Base-by-base conservation (phyloP, 2,113 vertebrate species). In the Myrmophylax atrothorax region DNA sequence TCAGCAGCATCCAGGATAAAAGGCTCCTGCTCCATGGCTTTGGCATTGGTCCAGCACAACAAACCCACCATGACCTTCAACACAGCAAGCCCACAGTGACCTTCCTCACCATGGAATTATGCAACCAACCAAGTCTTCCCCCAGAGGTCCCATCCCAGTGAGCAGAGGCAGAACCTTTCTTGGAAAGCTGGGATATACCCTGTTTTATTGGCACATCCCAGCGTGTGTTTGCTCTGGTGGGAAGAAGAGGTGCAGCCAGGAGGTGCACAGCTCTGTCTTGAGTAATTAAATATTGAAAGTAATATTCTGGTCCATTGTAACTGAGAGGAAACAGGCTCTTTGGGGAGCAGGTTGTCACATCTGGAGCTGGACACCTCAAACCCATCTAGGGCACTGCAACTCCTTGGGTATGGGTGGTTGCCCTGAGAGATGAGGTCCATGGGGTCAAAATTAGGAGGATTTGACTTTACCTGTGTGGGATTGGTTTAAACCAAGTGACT, bases 141-240 rank as follows among this genome's bases (percentile, higher is more conserved):
- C 26, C 13, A 6, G 4, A 62, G 6, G 70, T 12, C 26, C 28
- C 62, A 24, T 5, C 1, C 1, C 52, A 38, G 29, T 26, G 12
- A n/a, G 44, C 6, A 55, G 59, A 69, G 26, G 10, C 40, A 52
- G 56, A 55, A 22, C 19, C 55, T 81, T 35, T 17, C 25, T 13
- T 46, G 78, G 44, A 11, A 46, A 19, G 22, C 4, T 0, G 0
- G 22, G 52, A 77, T 1, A 1, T 56, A 52, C 4, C 38, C 5
- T 14, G 29, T 19, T 37, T 69, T 40, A 24, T 23, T 2, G 1
- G 25, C 79, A 75, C 3, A 2, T 40, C 38, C 10, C 0, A 1
- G 62, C 6, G 2, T 47, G 14, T 0, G 0, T 10, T 25, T 35
- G 28, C 6, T 10, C 17, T 40, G 38, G 44, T 59, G 64, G 64